Conservation (phyloP, 2,888 invertebrate species). For the Thymelicus acteon region DNA sequence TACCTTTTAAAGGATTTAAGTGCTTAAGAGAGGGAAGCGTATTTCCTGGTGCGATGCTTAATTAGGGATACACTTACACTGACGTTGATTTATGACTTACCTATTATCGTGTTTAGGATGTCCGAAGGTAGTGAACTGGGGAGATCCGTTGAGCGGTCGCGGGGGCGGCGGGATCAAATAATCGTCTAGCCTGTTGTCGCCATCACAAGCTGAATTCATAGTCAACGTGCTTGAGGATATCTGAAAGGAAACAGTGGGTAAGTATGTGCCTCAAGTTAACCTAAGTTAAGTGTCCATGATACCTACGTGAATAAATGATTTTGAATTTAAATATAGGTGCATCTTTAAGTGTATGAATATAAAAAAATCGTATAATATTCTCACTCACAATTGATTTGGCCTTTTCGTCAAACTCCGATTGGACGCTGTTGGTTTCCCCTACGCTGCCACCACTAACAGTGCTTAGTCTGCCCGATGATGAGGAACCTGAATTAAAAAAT, state of each 20-base stretch:
- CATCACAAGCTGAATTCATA: slow-evolving; percentile 75
- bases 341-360: no score
- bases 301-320: no score
- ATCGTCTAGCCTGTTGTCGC: slow-evolving; percentile 81
- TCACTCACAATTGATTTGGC: slow-evolving; percentile 76
- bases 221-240: slow-evolving; percentile 77
- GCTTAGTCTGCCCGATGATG: slow-evolving; percentile 92
- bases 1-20: no score
- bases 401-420: slow-evolving; percentile 93
- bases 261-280: neutral
- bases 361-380: no score
- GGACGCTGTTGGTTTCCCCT: slow-evolving; percentile 92
- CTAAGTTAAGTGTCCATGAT: no score
- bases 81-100: slow-evolving; percentile 45
- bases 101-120: slow-evolving; percentile 75
- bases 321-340: no score
- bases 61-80: no score
- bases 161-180: slow-evolving; percentile 87
- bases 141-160: slow-evolving; percentile 76
- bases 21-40: no score
- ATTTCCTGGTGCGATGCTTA: no score
- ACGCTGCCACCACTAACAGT: slow-evolving; percentile 92
- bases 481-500: slow-evolving; percentile 83
- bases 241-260: slow-evolving; percentile 48
- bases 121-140: slow-evolving; percentile 79